Percentiles rank a stretch among this genome's conserved stretches.
Conservation (phyloP, 2,113 vertebrate species). For the Nothocercus julius region DNA sequence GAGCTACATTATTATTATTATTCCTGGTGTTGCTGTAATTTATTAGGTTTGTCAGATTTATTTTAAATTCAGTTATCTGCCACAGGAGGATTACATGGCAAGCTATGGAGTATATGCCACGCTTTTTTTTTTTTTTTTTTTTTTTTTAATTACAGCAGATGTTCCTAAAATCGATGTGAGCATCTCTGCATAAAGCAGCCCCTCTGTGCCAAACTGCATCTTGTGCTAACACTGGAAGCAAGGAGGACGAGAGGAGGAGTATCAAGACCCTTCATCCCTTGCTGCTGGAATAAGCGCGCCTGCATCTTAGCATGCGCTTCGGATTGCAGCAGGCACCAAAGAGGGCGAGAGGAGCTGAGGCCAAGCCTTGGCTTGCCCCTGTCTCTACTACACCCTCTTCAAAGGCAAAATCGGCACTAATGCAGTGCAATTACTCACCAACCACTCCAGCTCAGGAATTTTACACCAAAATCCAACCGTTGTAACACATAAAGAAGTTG, state of each 20-base stretch:
- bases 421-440: background rate
- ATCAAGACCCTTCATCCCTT: constrained; percentile 50
- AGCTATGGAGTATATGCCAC: constrained; percentile 42
- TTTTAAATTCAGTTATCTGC: constrained; percentile 64
- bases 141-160: constrained; percentile 65
- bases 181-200: constrained; percentile 48
- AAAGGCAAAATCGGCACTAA: background rate
- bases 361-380: background rate
- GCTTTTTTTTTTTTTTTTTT: constrained; percentile 23
- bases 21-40: constrained; percentile 19
- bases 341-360: accelerated
- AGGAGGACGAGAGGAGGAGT: constrained; percentile 40
- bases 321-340: background rate
- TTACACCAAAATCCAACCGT: background rate
- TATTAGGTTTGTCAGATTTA: constrained; percentile 60
- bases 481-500: accelerated
- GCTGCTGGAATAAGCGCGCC: constrained; percentile 3
- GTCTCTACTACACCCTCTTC: background rate
- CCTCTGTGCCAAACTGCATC: constrained; percentile 57
- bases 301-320: background rate
- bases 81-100: constrained; percentile 56
- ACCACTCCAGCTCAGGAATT: accelerated
- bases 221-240: constrained; percentile 52
- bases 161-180: constrained; percentile 61
- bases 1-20: constrained; percentile 42